These are phyloP conservation scores for Tachina grossa DNA, from an alignment of 2,888 invertebrate genomes.

Conservation along the genomic window DNA sequence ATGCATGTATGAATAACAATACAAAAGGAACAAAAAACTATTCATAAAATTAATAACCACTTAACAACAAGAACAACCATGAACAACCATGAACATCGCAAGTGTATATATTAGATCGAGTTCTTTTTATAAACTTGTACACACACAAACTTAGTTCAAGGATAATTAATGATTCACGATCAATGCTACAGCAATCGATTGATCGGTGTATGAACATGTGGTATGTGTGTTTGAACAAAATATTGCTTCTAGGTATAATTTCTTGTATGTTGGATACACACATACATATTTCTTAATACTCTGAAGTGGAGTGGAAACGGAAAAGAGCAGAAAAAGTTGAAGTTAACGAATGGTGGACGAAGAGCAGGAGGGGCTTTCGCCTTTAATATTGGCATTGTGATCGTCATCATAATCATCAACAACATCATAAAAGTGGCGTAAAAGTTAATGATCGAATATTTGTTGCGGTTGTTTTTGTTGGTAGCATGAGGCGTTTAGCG, in stretches of 20 bases:
- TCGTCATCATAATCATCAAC: slow-evolving; percentile 57
- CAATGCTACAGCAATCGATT: slow-evolving; percentile 75
- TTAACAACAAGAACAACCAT: slow-evolving; percentile 49
- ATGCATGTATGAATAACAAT: neutral
- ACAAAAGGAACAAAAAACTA: slow-evolving; percentile 21
- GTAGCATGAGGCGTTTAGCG: slow-evolving; percentile 78
- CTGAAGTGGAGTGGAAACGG: slow-evolving; percentile 13
- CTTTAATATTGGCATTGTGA: slow-evolving; percentile 59
- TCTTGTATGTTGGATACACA: neutral
- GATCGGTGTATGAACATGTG: slow-evolving; percentile 56
- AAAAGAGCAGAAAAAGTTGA: slow-evolving; percentile 5
- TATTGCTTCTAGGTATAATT: slow-evolving; percentile 49
- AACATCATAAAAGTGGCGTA: slow-evolving; percentile 55
- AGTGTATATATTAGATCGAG: slow-evolving; percentile 52
- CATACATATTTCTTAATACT: neutral
- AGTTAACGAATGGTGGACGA: neutral
- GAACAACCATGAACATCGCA: slow-evolving; percentile 43
- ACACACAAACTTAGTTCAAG: slow-evolving; percentile 68
- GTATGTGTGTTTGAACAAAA: slow-evolving; percentile 4
- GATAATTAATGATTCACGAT: slow-evolving; percentile 80
- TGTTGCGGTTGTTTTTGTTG: slow-evolving; percentile 61
- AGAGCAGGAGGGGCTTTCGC: slow-evolving; percentile 17
- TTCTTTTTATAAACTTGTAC: slow-evolving; percentile 22
- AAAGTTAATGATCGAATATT: slow-evolving; percentile 65
- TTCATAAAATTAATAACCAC: slow-evolving; percentile 55